Evolutionary conservation across 2,888 invertebrate species (phyloP), one percentile per base, ranked within the genome.

Genomic region (Andrena trimmerana): DNA sequence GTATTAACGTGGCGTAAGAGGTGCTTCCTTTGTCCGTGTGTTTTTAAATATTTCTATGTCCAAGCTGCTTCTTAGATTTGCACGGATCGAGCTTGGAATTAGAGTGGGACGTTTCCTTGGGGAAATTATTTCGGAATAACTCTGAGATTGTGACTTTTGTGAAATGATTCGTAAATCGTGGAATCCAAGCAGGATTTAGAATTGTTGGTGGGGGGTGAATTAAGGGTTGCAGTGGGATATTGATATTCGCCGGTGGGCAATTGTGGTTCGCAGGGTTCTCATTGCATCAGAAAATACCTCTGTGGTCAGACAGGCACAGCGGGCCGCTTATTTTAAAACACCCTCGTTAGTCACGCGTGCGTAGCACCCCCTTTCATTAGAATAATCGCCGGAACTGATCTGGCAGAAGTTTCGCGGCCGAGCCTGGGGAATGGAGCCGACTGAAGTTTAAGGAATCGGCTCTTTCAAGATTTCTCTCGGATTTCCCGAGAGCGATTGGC

Each of bases 401-500:
- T 50, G n/a, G 29, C n/a, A 16, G 71, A 83, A 68, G 67, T 84
- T 82, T 70, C 42, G n/a, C 20, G 16, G n/a, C 36, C 62, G 65
- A 69, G 24, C 24, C n/a, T 31, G 24, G 52, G 54, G 63, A 50
- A 71, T 50, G 52, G 66, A 24, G 31, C 31, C 72, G 59, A n/a
- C 63, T 57, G 29, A 74, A 78, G 76, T 87, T 80, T 67, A 79
- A 78, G 65, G 77, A 60, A 54, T 52, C 71, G 73, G 62, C 57
- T 65, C 80, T 66, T 74, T 76, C 76, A 67, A 77, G 85, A 87
- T 87, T 87, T 87, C 83, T 78, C 63, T 76, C 63, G 70, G 75
- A 83, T 87, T 85, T 77, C 78, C 69, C 78, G 76, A 67, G 73
- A 76, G 60, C 81, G 87, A 83, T 85, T 81, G 87, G 60, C 70